Evolutionary conservation across 2,113 vertebrate genomes (phyloP).

Genomic region (Cepphus grylle): DNA sequence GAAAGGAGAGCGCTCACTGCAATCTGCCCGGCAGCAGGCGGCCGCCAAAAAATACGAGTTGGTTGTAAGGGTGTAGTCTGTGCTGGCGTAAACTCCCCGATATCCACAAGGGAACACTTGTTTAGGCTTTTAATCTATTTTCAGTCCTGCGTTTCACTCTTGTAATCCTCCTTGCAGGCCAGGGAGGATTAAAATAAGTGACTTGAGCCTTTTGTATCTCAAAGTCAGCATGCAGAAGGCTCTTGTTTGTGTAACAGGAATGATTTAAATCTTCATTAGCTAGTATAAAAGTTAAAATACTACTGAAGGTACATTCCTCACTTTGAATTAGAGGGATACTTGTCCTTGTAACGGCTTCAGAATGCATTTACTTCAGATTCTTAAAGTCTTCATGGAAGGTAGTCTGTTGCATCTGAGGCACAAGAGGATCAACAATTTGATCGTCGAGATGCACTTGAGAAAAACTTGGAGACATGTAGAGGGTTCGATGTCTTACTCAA

Average conservation of each 20-base stretch:
- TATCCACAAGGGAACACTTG: not conserved
- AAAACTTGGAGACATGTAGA: not conserved
- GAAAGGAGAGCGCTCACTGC: fast-evolving
- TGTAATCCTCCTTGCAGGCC: not conserved
- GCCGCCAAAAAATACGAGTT: fast-evolving
- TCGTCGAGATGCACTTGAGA: not conserved
- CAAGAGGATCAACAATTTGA: not conserved
- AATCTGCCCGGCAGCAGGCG: fast-evolving
- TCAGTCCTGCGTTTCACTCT: not conserved
- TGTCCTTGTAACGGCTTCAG: not conserved
- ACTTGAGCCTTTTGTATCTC: not conserved
- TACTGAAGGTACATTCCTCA: fast-evolving
- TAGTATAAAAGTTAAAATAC: not conserved
- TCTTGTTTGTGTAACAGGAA: not conserved
- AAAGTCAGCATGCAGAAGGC: not conserved
- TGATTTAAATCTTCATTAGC: not conserved
- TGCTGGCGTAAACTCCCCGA: fast-evolving
- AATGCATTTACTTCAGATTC: not conserved
- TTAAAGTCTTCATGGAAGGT: fast-evolving
- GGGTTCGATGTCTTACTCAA: not conserved
- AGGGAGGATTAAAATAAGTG: not conserved
- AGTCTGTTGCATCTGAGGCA: not conserved
- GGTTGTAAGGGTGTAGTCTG: fast-evolving
- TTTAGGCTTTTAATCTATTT: not conserved
- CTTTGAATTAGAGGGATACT: not conserved